Percentiles rank a stretch among this genome's conserved stretches.
Conservation (phyloP, 2,797 vertebrate species). For the Platalea minor region DNA sequence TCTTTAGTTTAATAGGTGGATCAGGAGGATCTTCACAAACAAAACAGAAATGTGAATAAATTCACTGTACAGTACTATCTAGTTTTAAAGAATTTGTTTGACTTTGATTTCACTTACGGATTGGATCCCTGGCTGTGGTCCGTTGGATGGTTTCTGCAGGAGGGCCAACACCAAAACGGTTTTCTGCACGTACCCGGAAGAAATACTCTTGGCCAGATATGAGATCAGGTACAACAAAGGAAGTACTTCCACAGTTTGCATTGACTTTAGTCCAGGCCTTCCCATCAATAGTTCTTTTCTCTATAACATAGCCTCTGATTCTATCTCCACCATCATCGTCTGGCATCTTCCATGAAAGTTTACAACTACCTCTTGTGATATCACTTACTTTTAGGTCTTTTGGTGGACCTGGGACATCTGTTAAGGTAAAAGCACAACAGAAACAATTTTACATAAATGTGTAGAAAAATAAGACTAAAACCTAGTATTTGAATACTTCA, state of each 20-base stretch:
- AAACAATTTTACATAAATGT: neutral
- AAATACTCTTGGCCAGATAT: conserved; percentile 90
- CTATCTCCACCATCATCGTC: conserved; percentile 92
- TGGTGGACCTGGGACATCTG: conserved; percentile 92
- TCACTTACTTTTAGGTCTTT: conserved; percentile 94
- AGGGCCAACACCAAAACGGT: conserved; percentile 89
- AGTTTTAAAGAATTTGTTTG: neutral
- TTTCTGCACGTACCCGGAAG: conserved; percentile 94
- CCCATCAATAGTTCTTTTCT: conserved; percentile 90
- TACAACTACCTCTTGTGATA: conserved; percentile 91
- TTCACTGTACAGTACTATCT: neutral
- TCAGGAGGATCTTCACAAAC: conserved; percentile 90
- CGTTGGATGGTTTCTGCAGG: conserved; percentile 80
- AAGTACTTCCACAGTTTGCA: conserved; percentile 86
- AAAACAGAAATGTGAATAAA: conserved; percentile 34
- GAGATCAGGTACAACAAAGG: conserved; percentile 90
- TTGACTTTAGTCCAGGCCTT: conserved; percentile 98
- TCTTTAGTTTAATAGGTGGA: conserved; percentile 92
- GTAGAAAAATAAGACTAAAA: neutral
- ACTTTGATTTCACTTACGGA: conserved; percentile 82
- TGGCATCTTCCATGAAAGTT: conserved; percentile 94
- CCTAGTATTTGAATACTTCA: neutral
- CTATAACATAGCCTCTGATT: conserved; percentile 94
- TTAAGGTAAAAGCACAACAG: conserved; percentile 32
- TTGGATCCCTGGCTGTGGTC: conserved; percentile 90